Conservation (phyloP, 2,888 invertebrate species). For the Erynnis tages region DNA sequence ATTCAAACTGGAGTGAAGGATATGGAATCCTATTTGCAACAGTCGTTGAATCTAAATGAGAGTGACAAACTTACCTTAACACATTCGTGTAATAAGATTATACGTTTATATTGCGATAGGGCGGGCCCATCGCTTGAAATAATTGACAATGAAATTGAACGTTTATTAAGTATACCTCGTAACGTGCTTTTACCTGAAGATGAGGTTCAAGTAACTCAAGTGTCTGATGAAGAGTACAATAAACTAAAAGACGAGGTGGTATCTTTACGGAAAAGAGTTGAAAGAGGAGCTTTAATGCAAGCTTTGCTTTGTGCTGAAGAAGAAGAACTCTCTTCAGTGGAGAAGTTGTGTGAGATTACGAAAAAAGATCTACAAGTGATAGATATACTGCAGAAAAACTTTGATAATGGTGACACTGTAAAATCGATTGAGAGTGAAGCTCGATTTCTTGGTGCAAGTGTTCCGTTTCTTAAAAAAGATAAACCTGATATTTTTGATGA, state of each 20-base stretch:
- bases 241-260: constrained; percentile 62
- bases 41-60: constrained; percentile 62
- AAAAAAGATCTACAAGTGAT: constrained; percentile 67
- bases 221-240: constrained; percentile 59
- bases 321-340: constrained; percentile 59
- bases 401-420: constrained; percentile 44
- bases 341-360: constrained; percentile 63
- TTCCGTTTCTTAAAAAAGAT: constrained; percentile 49
- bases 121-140: constrained; percentile 58
- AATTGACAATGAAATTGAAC: constrained; percentile 67
- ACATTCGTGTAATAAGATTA: constrained; percentile 62
- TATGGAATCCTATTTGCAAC: constrained; percentile 62
- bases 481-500: constrained; percentile 38
- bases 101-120: constrained; percentile 61
- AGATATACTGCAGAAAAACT: constrained; percentile 54
- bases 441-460: constrained; percentile 57
- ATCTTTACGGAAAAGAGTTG: constrained; percentile 54
- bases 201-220: constrained; percentile 59
- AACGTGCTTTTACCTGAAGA: constrained; percentile 67
- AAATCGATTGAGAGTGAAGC: constrained; percentile 53
- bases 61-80: constrained; percentile 62
- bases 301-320: constrained; percentile 62
- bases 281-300: constrained; percentile 67
- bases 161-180: constrained; percentile 58
- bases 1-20: constrained; percentile 62